Conservation (phyloP, 2,888 invertebrate genomes). For the Lydus trimaculatus region DNA sequence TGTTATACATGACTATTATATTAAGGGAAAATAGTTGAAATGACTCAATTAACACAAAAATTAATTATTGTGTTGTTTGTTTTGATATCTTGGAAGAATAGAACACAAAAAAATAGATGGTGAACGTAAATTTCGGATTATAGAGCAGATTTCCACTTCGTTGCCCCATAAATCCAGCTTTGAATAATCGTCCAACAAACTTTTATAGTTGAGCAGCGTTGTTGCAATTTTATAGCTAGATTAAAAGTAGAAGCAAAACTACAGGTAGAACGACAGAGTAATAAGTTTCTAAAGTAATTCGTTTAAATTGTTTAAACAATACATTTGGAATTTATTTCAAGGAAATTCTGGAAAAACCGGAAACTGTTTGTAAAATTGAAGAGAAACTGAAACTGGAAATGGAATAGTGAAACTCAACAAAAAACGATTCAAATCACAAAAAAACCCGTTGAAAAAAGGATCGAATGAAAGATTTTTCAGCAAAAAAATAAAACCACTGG, state of each 20-base stretch:
- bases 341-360: neutral
- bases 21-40: slow-evolving; percentile 10
- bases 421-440: neutral
- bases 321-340: neutral
- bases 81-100: too few species aligned
- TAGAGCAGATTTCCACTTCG: neutral
- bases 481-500: too few species aligned
- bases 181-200: neutral
- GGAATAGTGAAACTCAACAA: neutral
- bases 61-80: neutral
- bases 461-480: too few species aligned
- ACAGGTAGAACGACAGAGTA: neutral
- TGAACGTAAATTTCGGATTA: neutral
- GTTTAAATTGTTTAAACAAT: neutral
- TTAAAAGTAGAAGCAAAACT: neutral
- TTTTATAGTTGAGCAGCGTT: neutral
- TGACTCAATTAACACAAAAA: neutral
- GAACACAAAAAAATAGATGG: neutral
- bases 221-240: neutral
- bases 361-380: neutral
- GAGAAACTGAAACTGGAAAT: neutral
- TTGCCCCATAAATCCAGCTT: neutral
- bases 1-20: neutral
- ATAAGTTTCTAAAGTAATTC: neutral
- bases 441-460: neutral